Conservation (phyloP, 2,113 vertebrate genomes). For the Actinemys pallida region DNA sequence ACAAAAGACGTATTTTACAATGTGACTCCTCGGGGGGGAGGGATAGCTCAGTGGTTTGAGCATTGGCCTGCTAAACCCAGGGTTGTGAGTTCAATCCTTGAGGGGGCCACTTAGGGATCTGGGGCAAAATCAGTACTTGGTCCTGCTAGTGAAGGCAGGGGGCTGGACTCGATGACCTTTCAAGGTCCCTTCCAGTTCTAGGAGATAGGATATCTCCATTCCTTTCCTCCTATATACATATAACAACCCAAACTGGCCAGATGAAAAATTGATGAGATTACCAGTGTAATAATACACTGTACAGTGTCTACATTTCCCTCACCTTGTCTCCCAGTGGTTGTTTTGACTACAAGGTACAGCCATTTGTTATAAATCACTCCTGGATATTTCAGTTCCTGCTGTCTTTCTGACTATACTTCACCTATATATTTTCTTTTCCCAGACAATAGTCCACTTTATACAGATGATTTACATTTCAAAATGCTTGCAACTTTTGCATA, state of each 20-base stretch:
- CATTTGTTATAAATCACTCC: conserved; percentile 43
- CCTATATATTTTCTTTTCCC: conserved; percentile 21
- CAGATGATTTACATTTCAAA: conserved; percentile 23
- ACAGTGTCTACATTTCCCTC: neutral
- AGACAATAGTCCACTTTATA: neutral
- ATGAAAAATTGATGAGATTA: conserved; percentile 30
- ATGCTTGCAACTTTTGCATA: neutral
- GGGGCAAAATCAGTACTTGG: no score
- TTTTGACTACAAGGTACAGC: conserved; percentile 8
- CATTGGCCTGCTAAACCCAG: no score
- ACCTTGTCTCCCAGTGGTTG: conserved; percentile 6
- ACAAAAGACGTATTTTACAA: neutral
- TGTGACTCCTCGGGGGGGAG: no score
- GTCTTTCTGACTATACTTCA: conserved; percentile 11
- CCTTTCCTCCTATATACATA: conserved; percentile 10
- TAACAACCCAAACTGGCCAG: conserved; percentile 7
- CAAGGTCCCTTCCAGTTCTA: no score
- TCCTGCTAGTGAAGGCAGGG: no score
- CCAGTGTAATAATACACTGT: neutral
- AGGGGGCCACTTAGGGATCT: no score
- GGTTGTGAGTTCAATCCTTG: no score
- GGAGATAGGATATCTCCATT: no score
- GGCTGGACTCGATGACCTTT: no score
- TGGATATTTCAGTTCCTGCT: conserved; percentile 12
- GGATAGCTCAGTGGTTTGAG: no score